Base-by-base conservation (phyloP, 2,113 vertebrate species). In the Dermatemys mawii region DNA sequence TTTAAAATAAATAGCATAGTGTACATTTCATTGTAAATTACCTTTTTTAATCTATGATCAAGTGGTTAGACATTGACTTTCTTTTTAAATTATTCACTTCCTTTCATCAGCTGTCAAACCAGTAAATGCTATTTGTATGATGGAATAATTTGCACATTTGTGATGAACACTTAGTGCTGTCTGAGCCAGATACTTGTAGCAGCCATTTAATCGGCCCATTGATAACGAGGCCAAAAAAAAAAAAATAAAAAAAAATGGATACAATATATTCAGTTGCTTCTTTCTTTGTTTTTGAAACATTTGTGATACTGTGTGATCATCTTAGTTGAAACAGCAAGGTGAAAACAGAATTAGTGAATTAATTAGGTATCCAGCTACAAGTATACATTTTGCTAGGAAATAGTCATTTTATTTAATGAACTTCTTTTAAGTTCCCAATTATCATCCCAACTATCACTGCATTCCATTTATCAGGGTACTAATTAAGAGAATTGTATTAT, bases 61-160 rank as follows among this genome's bases (percentile, higher is more conserved):
- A 95, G 60, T 35, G 93, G 5, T 41, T 88, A 86, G 79, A 90
- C 92, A 96, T 81, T 91, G 3, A 93, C 94, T 97, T 92, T 60
- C 1, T 48, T 92, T 96, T 94, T 93, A 95, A 95, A 93, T 91
- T 95, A 90, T 95, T 95, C 91, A 50, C 19, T 92, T 94, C 21
- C 17, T 90, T 92, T 95, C 53, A 90, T 84, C 93, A 91, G 79
- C 50, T 79, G 46, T 90, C 89, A 93, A 90, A 94, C 57, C 79
- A 94, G 78, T n/a, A 78, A 95, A 80, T 41, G 2, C 9, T 11
- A 91, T 94, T 94, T 94, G 8, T 8, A 7, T 24, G 3, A 92
- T 79, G 76, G 51, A 89, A 81, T 70, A 85, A 92, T 90, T 95
- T 94, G 78, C 76, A 51, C 87, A 83, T 51, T 81, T 92, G 54